A percentile compares a stretch with the other conserved stretches of the same genome.
Conservation (phyloP, 92 coral and sea anemone species). For the Epizoanthus stellaris region DNA sequence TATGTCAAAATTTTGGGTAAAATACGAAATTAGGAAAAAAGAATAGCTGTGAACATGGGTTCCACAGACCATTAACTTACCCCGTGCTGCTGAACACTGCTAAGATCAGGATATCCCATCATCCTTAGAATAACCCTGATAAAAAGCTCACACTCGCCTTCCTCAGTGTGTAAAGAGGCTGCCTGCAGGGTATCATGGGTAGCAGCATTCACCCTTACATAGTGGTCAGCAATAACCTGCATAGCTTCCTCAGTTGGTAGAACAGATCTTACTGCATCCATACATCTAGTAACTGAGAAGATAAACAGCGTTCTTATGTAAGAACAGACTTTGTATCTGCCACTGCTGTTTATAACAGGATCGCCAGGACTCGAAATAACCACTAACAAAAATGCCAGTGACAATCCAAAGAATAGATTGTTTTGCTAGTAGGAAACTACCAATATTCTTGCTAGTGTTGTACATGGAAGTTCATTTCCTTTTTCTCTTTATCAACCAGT, state of each 20-base stretch:
- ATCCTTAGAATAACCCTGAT: conserved; percentile 13
- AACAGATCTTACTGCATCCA: conserved; percentile 20
- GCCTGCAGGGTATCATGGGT: background rate
- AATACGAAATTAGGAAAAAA: no score
- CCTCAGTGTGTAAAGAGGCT: background rate
- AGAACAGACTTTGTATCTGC: background rate
- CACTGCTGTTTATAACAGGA: no score
- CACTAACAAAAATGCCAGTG: background rate
- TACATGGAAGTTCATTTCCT: no score
- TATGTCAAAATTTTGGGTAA: no score
- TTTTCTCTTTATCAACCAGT: no score
- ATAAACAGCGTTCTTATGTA: background rate
- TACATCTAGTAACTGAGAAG: conserved; percentile 13
- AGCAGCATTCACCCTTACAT: conserved; percentile 3
- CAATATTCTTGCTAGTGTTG: no score
- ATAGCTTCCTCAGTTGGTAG: conserved; percentile 30
- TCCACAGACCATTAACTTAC: background rate
- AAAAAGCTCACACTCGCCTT: conserved; percentile 30
- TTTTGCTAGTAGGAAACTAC: no score
- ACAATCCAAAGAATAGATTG: no score
- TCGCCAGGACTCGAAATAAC: background rate
- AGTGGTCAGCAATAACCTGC: conserved; percentile 28
- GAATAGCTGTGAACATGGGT: no score
- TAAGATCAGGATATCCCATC: conserved; percentile 18
- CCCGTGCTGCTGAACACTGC: conserved; percentile 1